These are phyloP conservation scores for Brevipalpus yothersi DNA, from an alignment of 1,140 invertebrate species.

Conservation along the genomic window DNA sequence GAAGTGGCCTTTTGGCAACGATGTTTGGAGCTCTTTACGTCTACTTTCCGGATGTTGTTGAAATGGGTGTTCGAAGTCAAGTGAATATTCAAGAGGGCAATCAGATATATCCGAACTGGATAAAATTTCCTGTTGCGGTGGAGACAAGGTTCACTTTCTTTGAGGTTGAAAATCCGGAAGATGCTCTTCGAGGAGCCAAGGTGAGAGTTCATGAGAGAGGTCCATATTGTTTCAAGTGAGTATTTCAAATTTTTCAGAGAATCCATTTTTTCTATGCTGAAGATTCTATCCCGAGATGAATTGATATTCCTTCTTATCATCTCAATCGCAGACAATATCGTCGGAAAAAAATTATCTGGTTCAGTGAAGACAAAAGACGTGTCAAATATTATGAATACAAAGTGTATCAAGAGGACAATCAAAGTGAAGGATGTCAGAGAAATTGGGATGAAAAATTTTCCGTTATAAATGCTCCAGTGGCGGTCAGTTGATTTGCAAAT, in stretches of 20 bases:
- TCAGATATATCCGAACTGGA: neutral
- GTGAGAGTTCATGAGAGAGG: neutral
- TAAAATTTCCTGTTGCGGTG: neutral
- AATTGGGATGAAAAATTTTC: constrained; percentile 4
- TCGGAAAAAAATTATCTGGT: constrained; percentile 4
- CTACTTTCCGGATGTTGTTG: neutral
- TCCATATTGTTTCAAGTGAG: neutral
- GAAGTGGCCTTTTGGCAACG: neutral
- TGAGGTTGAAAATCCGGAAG: neutral
- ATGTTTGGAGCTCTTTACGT: neutral
- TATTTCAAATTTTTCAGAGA: neutral
- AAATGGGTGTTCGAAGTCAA: neutral
- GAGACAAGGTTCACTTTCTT: neutral
- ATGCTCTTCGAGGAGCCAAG: neutral
- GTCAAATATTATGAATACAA: constrained; percentile 6
- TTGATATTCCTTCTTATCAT: too few species aligned
- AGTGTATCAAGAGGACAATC: neutral
- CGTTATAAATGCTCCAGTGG: constrained; percentile 5
- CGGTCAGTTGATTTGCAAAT: neutral
- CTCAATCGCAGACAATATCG: neutral
- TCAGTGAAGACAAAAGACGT: neutral
- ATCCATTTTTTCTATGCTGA: too few species aligned
- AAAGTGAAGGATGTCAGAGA: neutral
- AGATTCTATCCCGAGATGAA: too few species aligned
- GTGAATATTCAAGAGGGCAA: neutral